Evolutionary conservation across 2,113 vertebrate genomes (phyloP), one percentile per base, ranked within the genome.

Genomic region (Oostethus manadensis): DNA sequence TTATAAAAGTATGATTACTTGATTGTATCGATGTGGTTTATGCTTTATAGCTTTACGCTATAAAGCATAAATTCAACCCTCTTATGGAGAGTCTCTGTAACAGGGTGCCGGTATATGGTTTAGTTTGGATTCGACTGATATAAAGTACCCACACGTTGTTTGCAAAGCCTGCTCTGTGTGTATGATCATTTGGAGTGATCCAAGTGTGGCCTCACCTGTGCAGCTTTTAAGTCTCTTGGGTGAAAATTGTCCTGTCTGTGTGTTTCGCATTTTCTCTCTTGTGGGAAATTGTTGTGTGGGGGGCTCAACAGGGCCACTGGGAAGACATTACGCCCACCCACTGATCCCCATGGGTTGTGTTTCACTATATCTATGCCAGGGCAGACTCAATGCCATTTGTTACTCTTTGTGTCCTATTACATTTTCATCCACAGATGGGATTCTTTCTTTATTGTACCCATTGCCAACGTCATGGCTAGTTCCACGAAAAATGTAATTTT

Each of bases 171-270:
- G 78, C 78, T 78, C 77, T 71, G 66, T 61, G 70, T 85, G 81
- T 73, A 85, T 86, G 86, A 87, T 87, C 76, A 84, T 88, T 87
- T 86, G 73, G 86, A 83, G 75, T 78, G 77, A 86, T 82, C 73
- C 73, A 78, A 71, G 80, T 87, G 80, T 82, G 83, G 82, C 78
- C 78, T 82, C 78, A 85, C 81, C 85, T 76, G 68, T 70, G 65
- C 49, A 43, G 73, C 79, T 69, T 57, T 17, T 58, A 50, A 83
- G 61, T 86, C 84, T 86, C 85, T 60, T 66, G 81, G 82, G 83
- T 79, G 73, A 78, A 69, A 78, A 72, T 58, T 60, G 10, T 56
- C 77, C 73, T 66, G 65, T 71, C 59, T 68, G 73, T 57, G 13
- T 68, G 58, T 68, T 68, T 16, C 77, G 68, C 45, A 64, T 76